Base-by-base conservation (phyloP, 2,113 vertebrate species). In the Vicugna pacos region DNA sequence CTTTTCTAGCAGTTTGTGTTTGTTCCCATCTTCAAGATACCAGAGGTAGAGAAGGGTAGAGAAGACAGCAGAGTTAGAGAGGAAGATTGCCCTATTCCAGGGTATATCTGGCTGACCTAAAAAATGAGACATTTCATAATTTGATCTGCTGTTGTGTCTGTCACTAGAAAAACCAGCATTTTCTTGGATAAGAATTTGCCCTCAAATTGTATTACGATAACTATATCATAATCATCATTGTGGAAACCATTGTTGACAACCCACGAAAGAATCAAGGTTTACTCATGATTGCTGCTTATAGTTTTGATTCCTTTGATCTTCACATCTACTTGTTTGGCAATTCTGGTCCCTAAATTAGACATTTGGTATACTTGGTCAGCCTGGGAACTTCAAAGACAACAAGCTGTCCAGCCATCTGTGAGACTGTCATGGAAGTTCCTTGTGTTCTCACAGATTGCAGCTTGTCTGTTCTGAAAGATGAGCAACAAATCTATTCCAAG, bases 301-400 rank as follows among this genome's bases (percentile, higher is more conserved):
- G 56, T 87, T 96, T 97, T 60, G 62, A 72, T 86, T 95, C 60
- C 46, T 96, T 89, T 83, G 46, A 80, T 70, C 64, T 42, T 97
- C 35, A 75, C 46, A 62, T 89, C 17, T 35, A 70, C 62, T 77
- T 69, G 42, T 97, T 94, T 94, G 64, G 64, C 19, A 54, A 46
- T 79, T 95, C 65, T 87, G 46, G n/a, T 76, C 38, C 79, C 70
- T 87, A 91, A 95, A 93, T 70, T 72, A 85, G 85, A 96, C 54
- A 35, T 96, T 93, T 95, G 86, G 46, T 80, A 73, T 83, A 83
- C 20, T 35, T 70, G 86, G 79, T 93, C 92, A 96, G n/a, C 38
- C 83, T 95, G 70, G 48, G 83, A 82, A 65, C 30, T 50, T 91
- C 82, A 91, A 85, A 70, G 89, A 89, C 86, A 85, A 32, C 70